Base-by-base conservation (phyloP, 2,888 invertebrate genomes). In the Atherix ibis region DNA sequence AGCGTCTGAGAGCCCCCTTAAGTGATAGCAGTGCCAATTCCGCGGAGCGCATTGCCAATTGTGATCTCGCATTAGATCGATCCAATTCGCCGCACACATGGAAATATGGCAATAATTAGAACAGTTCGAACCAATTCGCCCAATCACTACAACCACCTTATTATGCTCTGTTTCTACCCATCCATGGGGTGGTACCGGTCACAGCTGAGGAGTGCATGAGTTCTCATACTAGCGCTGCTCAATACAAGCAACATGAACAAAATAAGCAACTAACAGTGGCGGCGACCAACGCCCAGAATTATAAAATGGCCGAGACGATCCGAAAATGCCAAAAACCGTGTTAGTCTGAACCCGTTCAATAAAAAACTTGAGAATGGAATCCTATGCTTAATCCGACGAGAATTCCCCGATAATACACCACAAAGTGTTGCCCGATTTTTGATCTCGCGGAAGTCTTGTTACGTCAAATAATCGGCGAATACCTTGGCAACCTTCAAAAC, bases 381-480 rank as follows among this genome's bases (percentile, higher is more conserved):
- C 35, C 76, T 81, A 9, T 94, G 95, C 60, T 73, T 99, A 48
- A 91, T 97, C 48, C 73, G 88, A 31, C 73, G 88, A 40, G 88
- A 89, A 5, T 98, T 98, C 64, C 70, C 98, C 26, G 95, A 95
- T 63, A 87, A 88, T 52, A 82, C 89, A 6, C 89, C 97, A 0
- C 80, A 85, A 44, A 85, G 88, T 3, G 91, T 98, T 1, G 94
- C 98, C 1, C 69, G 85, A 43, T 95, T 97, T 65, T 73, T 97
- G 41, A 87, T 95, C 56, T 84, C 91, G 14, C 72, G 97, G 43
- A 95, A 60, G 98, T 98, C 2, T 67, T 98, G 34, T 92, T 92
- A 55, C 92, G 95, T 50, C 94, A 97, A 63, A 95, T 95, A 94
- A 97, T 98, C 48, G 98, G 98, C 25, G 98, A 98, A 56, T 98